These are phyloP conservation scores for Dipodomys stephensi DNA, from an alignment of 2,113 vertebrate genomes.

Conservation along the genomic window DNA sequence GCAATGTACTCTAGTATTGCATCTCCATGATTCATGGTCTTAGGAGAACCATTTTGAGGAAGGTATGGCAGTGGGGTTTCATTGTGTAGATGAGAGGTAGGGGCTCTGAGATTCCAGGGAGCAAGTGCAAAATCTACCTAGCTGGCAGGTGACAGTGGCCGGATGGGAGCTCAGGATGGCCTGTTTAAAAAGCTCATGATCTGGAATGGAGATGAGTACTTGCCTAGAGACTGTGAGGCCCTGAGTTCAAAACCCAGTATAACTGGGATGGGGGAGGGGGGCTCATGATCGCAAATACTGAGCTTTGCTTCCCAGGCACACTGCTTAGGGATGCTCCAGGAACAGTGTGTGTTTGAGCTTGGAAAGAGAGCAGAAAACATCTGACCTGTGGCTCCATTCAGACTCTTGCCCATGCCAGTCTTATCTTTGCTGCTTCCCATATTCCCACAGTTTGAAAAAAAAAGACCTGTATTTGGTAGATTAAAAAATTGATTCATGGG, in stretches of 20 bases:
- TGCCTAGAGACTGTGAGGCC: too few species aligned
- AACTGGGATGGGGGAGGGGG: too few species aligned
- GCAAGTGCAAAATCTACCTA: neutral
- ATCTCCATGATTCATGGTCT: fast-evolving
- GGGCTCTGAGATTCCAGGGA: neutral
- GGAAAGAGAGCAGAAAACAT: neutral
- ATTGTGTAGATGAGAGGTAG: neutral
- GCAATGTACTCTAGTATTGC: neutral
- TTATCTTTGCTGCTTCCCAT: neutral
- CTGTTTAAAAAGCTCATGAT: neutral
- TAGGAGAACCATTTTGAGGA: neutral
- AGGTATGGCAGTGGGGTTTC: neutral
- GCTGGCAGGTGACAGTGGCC: neutral
- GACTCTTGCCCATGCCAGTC: neutral
- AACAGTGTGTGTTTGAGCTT: neutral
- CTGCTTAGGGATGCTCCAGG: fast-evolving
- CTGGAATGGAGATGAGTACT: too few species aligned
- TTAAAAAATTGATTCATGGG: neutral
- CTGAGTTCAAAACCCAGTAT: too few species aligned
- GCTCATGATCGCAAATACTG: neutral
- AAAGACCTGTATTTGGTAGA: neutral
- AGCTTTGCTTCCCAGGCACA: fast-evolving
- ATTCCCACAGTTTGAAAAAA: neutral
- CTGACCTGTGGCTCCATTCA: fast-evolving
- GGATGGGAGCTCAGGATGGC: neutral